Conservation (phyloP, 2,888 invertebrate genomes). For the Pristionchus japonicus region DNA sequence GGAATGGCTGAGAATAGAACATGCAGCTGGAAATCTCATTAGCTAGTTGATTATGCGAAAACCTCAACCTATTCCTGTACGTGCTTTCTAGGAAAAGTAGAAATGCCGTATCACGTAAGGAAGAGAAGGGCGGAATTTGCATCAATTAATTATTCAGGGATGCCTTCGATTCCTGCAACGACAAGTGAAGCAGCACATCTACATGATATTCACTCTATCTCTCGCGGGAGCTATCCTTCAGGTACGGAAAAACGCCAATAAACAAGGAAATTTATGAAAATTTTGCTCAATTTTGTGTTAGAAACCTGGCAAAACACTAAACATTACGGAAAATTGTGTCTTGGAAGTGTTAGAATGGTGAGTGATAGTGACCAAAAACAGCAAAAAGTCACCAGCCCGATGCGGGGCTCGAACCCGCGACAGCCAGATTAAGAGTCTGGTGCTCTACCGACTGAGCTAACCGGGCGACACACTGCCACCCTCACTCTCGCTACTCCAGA, state of each 20-base stretch:
- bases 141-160: slow-evolving; percentile 27
- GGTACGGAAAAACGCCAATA: neutral
- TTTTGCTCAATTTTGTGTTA: neutral
- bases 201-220: slow-evolving; percentile 48
- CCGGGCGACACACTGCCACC: slow-evolving; percentile 52
- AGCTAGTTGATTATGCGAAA: neutral
- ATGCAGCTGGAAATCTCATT: neutral
- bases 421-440: slow-evolving; percentile 52
- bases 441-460: slow-evolving; percentile 73
- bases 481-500: slow-evolving; percentile 10
- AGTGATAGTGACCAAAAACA: neutral
- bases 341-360: neutral
- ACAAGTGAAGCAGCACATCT: slow-evolving; percentile 46
- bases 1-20: neutral
- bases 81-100: neutral
- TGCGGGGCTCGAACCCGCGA: slow-evolving; percentile 51
- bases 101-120: neutral
- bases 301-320: neutral
- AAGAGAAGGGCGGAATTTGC: neutral
- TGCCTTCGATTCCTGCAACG: slow-evolving; percentile 47
- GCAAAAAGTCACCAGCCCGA: slow-evolving; percentile 43
- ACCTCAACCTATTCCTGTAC: neutral
- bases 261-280: neutral
- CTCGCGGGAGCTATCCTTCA: slow-evolving; percentile 47
- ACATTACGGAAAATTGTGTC: neutral